Conservation (phyloP, 2,888 invertebrate species). For the Antitype chi region DNA sequence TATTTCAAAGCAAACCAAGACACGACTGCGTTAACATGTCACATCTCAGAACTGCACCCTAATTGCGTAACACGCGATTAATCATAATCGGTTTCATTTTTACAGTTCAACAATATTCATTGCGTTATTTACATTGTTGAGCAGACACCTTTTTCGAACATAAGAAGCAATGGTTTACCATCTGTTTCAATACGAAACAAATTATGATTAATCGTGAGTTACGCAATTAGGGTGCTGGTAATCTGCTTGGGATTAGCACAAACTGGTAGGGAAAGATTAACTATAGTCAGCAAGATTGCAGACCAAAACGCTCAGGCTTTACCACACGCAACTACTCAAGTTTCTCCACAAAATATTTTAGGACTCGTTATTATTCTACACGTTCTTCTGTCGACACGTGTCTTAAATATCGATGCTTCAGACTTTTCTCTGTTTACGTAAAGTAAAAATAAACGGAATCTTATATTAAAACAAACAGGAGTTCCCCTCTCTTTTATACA, state of each 20-base stretch:
- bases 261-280: constrained; percentile 6
- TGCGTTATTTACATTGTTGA: too few species aligned
- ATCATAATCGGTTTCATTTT: too few species aligned
- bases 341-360: constrained; percentile 27
- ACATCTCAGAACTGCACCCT: constrained; percentile 2
- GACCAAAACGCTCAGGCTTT: neutral
- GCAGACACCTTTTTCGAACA: too few species aligned
- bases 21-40: neutral
- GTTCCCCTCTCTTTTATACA: neutral
- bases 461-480: constrained; percentile 20
- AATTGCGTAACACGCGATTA: too few species aligned
- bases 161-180: too few species aligned
- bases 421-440: neutral
- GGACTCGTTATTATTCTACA: constrained; percentile 28
- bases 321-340: constrained; percentile 10
- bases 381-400: constrained; percentile 22
- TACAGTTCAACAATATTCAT: too few species aligned
- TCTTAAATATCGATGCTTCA: constrained; percentile 18
- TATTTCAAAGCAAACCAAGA: neutral
- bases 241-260: constrained; percentile 1
- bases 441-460: constrained; percentile 31
- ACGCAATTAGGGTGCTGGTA: too few species aligned
- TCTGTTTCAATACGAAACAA: too few species aligned
- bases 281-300: neutral
- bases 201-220: too few species aligned